Evolutionary conservation across 2,797 vertebrate genomes (phyloP).

Genomic region (Anniella stebbinsi): DNA sequence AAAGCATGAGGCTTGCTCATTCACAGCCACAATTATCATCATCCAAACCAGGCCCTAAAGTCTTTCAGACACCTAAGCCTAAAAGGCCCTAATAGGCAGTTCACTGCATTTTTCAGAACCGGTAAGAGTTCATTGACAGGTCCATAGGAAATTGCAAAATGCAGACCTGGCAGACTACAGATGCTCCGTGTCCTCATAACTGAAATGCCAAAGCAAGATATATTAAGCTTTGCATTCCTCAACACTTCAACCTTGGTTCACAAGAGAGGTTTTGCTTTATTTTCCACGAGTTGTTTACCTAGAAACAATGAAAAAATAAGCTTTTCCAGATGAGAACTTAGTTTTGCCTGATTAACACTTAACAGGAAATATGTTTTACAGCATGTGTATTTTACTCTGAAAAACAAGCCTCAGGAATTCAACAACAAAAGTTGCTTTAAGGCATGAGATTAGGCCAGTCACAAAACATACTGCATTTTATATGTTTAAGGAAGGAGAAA

Average conservation of each 20-base stretch:
- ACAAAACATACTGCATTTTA: background rate
- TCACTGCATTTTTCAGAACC: background rate
- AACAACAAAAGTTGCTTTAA: constrained; percentile 7
- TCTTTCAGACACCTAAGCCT: background rate
- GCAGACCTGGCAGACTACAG: constrained; percentile 33
- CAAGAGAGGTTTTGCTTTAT: constrained; percentile 1
- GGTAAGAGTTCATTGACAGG: background rate
- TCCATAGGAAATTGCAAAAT: background rate
- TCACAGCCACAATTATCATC: background rate
- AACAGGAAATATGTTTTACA: constrained; percentile 34
- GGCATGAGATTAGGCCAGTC: background rate
- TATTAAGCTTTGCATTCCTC: constrained; percentile 18
- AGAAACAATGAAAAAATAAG: constrained; percentile 27
- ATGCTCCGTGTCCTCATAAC: background rate
- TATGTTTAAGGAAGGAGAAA: background rate
- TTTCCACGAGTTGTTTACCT: constrained; percentile 15
- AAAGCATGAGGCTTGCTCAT: too few relatives aligned
- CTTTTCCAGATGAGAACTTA: constrained; percentile 17
- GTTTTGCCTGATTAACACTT: constrained; percentile 1
- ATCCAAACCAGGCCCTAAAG: background rate
- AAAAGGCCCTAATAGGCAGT: background rate
- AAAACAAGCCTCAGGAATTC: background rate
- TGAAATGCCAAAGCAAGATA: constrained; percentile 34
- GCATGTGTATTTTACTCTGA: constrained; percentile 8
- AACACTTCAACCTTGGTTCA: constrained; percentile 24